Base-by-base conservation (phyloP, 2,888 invertebrate species). In the Apodemia mormo region DNA sequence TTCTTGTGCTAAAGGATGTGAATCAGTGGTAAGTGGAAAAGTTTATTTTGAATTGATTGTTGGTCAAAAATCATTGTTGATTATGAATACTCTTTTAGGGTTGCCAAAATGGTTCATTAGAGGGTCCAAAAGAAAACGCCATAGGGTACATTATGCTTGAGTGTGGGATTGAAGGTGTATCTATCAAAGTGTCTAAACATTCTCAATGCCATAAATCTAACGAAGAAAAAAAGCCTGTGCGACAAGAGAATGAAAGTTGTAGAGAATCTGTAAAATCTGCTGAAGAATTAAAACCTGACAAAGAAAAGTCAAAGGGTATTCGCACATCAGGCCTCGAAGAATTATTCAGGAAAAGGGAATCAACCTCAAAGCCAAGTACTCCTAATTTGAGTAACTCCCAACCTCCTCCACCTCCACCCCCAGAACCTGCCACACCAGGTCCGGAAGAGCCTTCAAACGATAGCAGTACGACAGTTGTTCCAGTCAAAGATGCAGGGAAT, bases 141-240 rank as follows among this genome's bases (percentile, higher is more conserved):
- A 93, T 97, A 70, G 98, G 98, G 30, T 98, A 97, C 83, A 98
- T 99, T 69, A 99, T 99, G 98, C 98, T 98, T 82, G 99, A 99
- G 88, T 97, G 98, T 83, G 99, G 99, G 0, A 90, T 99, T 52
- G 99, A 99, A 90, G 97, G 98, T 1, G 96, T 98, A 22, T 95
- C 96, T 10, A 94, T 98, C 29, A 97, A 97, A 83, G 94, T 94
- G 6, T 89, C 90, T 49, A 96, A 96, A 78, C 95, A 96, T 77
- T 96, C 96, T 0, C 96, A 96, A 80, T 96, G 96, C 72, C 96
- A 97, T 79, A 96, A 97, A 81, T 94, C 95, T 0, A 95, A 95
- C 74, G 95, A 95, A 64, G 95, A 95, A 65, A 94, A 94, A 76
- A 89, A 89, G 77, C 83, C 81, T 10, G 71, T 77, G 6, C 82